A percentile compares a stretch with the other conserved stretches of the same genome.
phyloP scores from a whole-genome alignment of 2,888 invertebrate species.

The Drosophila neoperkinsi region DNA sequence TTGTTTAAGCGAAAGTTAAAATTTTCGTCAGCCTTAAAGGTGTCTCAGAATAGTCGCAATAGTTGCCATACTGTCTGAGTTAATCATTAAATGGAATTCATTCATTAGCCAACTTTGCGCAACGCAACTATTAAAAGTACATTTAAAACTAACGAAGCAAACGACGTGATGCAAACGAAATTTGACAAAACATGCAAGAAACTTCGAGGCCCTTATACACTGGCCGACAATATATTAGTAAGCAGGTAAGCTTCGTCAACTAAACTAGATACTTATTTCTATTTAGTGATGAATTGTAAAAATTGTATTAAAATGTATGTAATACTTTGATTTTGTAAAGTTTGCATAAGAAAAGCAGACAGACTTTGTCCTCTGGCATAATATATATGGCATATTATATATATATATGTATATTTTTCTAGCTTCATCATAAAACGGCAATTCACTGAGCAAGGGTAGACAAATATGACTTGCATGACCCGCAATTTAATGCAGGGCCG shows the following conservation, averaged over 20 bases:
- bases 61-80: constrained; percentile 3
- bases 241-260: background rate
- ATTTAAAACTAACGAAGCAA: constrained; percentile 78
- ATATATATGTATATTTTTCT: background rate
- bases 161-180: constrained; percentile 50
- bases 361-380: background rate
- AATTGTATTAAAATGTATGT: background rate
- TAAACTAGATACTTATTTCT: background rate
- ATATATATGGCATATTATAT: background rate
- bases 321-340: background rate
- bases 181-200: constrained; percentile 4
- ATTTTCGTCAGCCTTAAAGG: constrained; percentile 58
- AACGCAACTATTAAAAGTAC: constrained; percentile 69
- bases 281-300: background rate
- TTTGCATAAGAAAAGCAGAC: background rate
- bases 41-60: constrained; percentile 16
- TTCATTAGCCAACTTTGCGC: constrained; percentile 32
- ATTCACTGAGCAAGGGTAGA: background rate
- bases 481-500: constrained; percentile 19
- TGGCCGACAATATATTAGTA: background rate
- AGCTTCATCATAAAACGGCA: background rate
- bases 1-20: constrained; percentile 54
- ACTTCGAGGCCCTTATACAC: background rate
- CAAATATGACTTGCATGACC: constrained; percentile 21
- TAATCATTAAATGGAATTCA: constrained; percentile 44